Evolutionary conservation across 2,113 vertebrate genomes (phyloP), one percentile per base, ranked within the genome.

Genomic region (Elephas maximus): DNA sequence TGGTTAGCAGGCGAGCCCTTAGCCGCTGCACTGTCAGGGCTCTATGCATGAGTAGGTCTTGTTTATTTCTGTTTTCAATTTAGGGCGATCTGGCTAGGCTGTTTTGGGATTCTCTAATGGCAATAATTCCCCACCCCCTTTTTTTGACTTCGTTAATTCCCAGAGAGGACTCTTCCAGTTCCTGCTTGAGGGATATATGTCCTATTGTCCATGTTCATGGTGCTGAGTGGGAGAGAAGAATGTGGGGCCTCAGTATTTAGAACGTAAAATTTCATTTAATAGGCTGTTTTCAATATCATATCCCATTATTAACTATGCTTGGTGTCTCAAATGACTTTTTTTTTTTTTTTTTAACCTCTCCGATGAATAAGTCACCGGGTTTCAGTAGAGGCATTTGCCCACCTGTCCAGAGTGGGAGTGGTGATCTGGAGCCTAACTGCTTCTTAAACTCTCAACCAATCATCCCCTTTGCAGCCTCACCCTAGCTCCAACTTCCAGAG

Each of bases 91-190:
- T 44, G 17, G 26, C 7, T 48, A 24, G 57, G 23, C 8, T 30
- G 6, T 87, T 88, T 79, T 93, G 18, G 17, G 18, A 33, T 44
- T 92, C 28, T 41, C 41, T 76, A 53, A 76, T 33, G 63, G 14
- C 41, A 81, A 10, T 41, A 23, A 65, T n/a, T n/a, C 24, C 14
- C 60, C 14, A 5, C 24, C 20, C 62, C 74, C 15, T 33, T 48
- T 48, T 93, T 90, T 60, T 90, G 33, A 5, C 53, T 21, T 80
- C 48, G 76, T 71, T 96, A 33, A 44, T 93, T 95, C 33, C 69
- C 60, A 81, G 60, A 60, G 60, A 77, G 24, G 41, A 69, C 33
- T 28, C 28, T 87, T 73, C 65, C 65, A 23, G 0, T 80, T 94
- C 94, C 28, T 45, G 5, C 53, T 62, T 76, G 24, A 65, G 74